Evolutionary conservation across 2,797 vertebrate species (phyloP).

Genomic region (Anabas testudineus): DNA sequence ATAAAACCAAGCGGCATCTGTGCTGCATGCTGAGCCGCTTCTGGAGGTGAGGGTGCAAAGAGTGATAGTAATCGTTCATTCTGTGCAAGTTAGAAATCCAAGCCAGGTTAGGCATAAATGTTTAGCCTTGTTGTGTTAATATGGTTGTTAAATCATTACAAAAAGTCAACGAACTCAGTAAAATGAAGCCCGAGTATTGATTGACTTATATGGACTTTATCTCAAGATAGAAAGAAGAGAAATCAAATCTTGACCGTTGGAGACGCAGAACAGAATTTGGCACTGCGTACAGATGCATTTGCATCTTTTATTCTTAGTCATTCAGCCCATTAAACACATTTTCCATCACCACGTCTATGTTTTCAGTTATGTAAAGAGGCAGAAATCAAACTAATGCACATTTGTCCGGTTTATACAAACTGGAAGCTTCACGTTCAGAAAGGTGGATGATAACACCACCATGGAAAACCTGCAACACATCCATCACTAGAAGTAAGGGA

Average conservation of each 20-base stretch:
- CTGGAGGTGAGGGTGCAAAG: background rate
- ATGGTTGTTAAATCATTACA: background rate
- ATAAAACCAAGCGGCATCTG: background rate
- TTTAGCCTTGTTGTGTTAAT: background rate
- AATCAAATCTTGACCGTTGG: background rate
- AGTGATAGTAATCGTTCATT: background rate
- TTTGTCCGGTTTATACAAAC: background rate
- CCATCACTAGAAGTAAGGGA: slow-evolving; percentile 24
- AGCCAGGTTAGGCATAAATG: background rate
- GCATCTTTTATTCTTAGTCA: background rate
- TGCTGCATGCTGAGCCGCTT: no score
- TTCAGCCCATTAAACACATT: background rate
- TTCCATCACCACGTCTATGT: background rate
- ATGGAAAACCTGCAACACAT: slow-evolving; percentile 15
- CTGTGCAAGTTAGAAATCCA: background rate
- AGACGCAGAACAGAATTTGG: background rate
- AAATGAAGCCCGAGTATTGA: background rate
- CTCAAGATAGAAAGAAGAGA: background rate
- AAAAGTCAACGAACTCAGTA: background rate
- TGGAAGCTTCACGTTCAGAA: background rate
- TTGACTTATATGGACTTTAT: background rate
- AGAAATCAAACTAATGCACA: background rate
- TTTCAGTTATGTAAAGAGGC: background rate
- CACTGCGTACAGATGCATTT: background rate
- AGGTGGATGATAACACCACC: background rate